Conservation (phyloP, 2,888 invertebrate species). For the Iphiclides podalirius region DNA sequence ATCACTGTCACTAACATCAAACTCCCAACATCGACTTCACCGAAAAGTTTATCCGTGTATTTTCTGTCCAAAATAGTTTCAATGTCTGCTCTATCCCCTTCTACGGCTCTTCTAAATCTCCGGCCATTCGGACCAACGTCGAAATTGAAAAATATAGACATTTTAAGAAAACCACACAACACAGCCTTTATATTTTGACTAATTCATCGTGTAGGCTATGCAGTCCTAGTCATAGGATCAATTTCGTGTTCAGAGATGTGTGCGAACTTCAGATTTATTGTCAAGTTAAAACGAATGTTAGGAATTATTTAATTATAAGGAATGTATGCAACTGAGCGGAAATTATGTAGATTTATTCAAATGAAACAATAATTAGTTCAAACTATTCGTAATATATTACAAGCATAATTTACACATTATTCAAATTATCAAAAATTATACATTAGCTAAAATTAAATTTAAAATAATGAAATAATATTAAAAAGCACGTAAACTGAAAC, state of each 20-base stretch:
- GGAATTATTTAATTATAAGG: no score
- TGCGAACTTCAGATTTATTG: no score
- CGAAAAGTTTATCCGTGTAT: slow-evolving; percentile 46
- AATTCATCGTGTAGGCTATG: slow-evolving; percentile 11
- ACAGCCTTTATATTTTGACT: neutral
- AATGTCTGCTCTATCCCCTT: slow-evolving; percentile 57
- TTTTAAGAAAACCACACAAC: slow-evolving; percentile 28
- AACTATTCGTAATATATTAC: slow-evolving; percentile 65
- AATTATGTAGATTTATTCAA: no score
- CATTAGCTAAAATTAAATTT: slow-evolving; percentile 5
- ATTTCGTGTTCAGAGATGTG: no score
- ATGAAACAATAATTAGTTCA: slow-evolving; percentile 38
- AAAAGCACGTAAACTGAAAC: neutral
- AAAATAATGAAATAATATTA: slow-evolving; percentile 1
- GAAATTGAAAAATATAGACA: slow-evolving; percentile 72
- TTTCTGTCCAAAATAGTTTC: slow-evolving; percentile 42
- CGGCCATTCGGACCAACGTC: slow-evolving; percentile 49
- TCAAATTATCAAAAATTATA: slow-evolving; percentile 7
- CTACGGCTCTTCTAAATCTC: slow-evolving; percentile 60
- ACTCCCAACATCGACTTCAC: slow-evolving; percentile 47
- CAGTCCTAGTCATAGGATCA: neutral
- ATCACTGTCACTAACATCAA: slow-evolving; percentile 68
- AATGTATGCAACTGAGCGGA: no score
- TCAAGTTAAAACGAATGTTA: no score
- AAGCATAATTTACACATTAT: slow-evolving; percentile 56